Evolutionary conservation across 30 jellyfish, hydroid and myxozoan species (phyloP).

Genomic region (Haliclystus octoradiatus): DNA sequence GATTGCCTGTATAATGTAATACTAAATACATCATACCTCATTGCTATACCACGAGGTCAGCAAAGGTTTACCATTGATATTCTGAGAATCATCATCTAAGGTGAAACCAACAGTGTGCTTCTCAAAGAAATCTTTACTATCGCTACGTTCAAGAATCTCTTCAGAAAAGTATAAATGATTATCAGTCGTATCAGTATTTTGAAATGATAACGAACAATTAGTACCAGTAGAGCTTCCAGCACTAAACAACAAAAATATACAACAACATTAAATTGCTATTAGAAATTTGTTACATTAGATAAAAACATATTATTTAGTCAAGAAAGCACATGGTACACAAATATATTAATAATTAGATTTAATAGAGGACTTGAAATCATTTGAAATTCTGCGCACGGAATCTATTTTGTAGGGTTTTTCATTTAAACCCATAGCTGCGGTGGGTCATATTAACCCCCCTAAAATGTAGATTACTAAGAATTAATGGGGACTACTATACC

Average conservation of each 20-base stretch:
- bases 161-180: constrained; percentile 43
- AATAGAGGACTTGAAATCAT: no score
- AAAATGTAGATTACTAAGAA: no score
- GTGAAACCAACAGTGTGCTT: constrained; percentile 68
- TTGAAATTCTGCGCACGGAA: no score
- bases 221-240: not conserved
- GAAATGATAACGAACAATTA: constrained; percentile 18
- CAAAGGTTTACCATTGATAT: not conserved
- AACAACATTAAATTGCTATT: not conserved
- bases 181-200: constrained; percentile 16
- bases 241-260: not conserved
- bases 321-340: no score
- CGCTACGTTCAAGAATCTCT: constrained; percentile 61
- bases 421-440: no score
- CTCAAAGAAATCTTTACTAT: constrained; percentile 51
- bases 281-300: not conserved
- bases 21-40: no score
- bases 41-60: constrained; percentile 80
- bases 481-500: no score
- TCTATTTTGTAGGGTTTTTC: no score
- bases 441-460: no score
- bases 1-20: no score
- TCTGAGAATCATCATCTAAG: constrained; percentile 14
- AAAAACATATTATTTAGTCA: no score
- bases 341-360: no score